Evolutionary conservation across 2,797 vertebrate genomes (phyloP), one percentile per base, ranked within the genome.

Genomic region (Xiphophorus birchmanni): DNA sequence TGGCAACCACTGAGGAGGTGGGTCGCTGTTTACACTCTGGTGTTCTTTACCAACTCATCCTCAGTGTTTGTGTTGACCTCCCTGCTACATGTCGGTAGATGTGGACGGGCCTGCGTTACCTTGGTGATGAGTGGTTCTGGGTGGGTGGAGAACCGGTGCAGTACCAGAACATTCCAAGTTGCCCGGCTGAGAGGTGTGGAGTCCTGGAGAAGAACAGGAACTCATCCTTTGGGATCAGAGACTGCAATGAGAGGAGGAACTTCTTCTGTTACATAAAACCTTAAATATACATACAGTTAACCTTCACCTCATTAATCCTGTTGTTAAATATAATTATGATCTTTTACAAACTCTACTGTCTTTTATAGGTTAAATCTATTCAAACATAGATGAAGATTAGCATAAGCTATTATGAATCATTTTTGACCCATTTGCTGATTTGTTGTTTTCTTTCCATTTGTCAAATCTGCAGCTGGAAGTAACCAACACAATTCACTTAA

Each of bases 191-290:
- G 4, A 60, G 69, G 7, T 79, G 77, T 60, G 77, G 77, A 7
- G 29, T 60, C 52, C 54, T 79, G 69, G 40, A 73, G 54, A 79
- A 79, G 69, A 73, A 32, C 50, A 17, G 50, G n/a, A 32, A 11
- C 5, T 23, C 40, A 13, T 78, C 47, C 17, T 73, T 78, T 5
- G 18, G 52, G 18, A 73, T 35, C 2, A 23, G 15, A 78, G 67
- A 58, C 67, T 78, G 77, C 40, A 73, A 18, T 17, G 9, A 78
- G 52, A 78, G 67, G 26, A 78, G 40, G 11, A 78, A 78, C 69
- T 78, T 78, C 69, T 72, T 78, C n/a, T 78, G 77, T 58, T 78
- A 29, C 18, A 78, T 54, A 40, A 78, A n/a, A 56, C 3, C 54
- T 56, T n/a, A 56, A 56, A n/a, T 12, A 2, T 56, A n/a, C 10